phyloP scores from a whole-genome alignment of 2,113 vertebrate species.

The Tichodroma muraria region DNA sequence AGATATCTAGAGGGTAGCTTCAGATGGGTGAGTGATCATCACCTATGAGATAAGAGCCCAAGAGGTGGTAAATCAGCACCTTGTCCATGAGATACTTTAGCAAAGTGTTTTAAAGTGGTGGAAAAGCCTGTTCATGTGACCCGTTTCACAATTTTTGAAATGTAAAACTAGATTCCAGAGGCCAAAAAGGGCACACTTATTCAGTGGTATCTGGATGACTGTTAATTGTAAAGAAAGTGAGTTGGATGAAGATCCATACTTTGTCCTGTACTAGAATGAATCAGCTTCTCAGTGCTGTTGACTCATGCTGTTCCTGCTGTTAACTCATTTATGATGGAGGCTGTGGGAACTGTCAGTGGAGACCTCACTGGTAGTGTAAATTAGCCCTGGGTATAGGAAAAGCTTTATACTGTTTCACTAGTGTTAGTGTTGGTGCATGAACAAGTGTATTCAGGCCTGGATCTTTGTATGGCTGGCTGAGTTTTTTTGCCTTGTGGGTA shows the following conservation, averaged over 20 bases:
- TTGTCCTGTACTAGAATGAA: neutral
- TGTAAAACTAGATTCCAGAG: neutral
- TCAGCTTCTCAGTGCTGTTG: neutral
- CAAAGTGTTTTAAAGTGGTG: neutral
- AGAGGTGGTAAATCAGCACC: neutral
- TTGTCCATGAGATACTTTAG: neutral
- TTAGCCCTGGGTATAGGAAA: neutral
- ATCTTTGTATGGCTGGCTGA: neutral
- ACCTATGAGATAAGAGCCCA: neutral
- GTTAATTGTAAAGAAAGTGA: neutral
- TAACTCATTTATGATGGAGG: neutral
- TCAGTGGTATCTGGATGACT: neutral
- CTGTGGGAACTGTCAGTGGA: neutral
- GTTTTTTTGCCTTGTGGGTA: neutral
- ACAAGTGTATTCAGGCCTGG: neutral
- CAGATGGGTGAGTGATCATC: neutral
- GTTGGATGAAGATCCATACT: neutral
- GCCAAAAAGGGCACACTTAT: neutral
- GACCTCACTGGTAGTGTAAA: neutral
- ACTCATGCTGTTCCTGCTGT: neutral
- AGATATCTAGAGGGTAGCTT: neutral
- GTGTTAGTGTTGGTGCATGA: neutral
- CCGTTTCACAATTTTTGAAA: neutral
- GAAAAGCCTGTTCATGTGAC: rapidly evolving
- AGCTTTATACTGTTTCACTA: neutral